Base-by-base conservation (phyloP, 92 coral and sea anemone genomes). In the Siderastrea siderea region DNA sequence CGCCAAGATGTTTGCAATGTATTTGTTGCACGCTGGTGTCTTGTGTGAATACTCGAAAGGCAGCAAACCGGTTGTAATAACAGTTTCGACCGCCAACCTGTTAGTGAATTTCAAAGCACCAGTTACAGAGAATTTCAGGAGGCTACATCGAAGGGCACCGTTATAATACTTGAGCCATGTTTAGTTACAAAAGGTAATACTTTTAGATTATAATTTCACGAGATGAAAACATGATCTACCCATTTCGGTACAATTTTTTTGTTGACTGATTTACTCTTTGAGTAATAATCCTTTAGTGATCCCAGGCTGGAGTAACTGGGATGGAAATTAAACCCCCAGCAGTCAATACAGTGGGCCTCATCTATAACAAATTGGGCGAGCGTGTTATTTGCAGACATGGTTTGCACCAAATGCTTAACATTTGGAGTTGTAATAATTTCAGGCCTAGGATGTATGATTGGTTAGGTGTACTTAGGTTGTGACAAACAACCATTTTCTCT, bases 311-410 rank as follows among this genome's bases (percentile, higher is more conserved):
- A 77, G 86, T 92, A 92, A n/a, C 90, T 81, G 47, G 92, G 90
- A n/a, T 90, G 65, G 68, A 92, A 92, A 72, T 83, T 83, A 69
- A 78, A 78, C 16, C 95, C 95, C 95, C 95, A 92, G 61, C 68
- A 67, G 61, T 92, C 89, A 74, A 92, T 88, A 50, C 94, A 92
- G 74, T 88, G 94, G 75, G 92, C 78, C 61, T 88, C 92, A 55
- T 92, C 94, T n/a, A 92, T 82, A 7, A 88, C 89, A 70, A 88
- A 87, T 63, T 76, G 83, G 44, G 49, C 84, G 3, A 91, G 19
- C 16, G 90, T 79, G 19, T 74, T 77, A 16, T 82, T 79, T 16
- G 73, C 49, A 68, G 13, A 6, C 72, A 68, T 68, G 14, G 38
- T 8, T 68, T 68, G 72, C 49, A 68, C 38, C 9, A 68, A 38